Percentiles rank a stretch among this genome's conserved stretches.
These are phyloP conservation scores for Ophion obscuratus DNA, from an alignment of 2,888 invertebrate species.

Conservation along the genomic window DNA sequence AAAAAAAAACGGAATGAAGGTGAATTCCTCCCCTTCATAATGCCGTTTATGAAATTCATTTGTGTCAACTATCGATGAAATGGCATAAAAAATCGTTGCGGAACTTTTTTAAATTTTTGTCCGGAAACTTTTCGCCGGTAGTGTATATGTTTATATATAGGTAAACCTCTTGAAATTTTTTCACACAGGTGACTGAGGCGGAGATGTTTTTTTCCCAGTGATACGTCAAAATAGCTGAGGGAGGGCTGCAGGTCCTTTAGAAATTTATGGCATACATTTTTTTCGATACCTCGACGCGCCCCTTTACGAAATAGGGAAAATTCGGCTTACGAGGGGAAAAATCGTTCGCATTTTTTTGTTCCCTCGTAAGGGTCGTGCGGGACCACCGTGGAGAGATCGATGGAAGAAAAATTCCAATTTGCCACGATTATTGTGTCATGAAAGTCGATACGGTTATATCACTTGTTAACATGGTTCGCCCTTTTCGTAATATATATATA, in stretches of 20 bases:
- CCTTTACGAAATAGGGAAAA: constrained; percentile 1
- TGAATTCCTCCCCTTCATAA: too few species aligned
- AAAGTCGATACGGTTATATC: constrained; percentile 75
- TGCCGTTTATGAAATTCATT: too few species aligned
- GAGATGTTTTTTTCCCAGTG: background rate
- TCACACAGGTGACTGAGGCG: background rate
- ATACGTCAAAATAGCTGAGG: background rate
- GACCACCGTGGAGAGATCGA: constrained; percentile 53
- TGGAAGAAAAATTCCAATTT: constrained; percentile 63
- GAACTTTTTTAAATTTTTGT: too few species aligned
- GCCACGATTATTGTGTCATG: constrained; percentile 65
- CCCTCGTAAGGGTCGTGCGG: background rate
- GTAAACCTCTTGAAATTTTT: too few species aligned
- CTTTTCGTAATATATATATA: constrained; percentile 9
- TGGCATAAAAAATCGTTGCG: too few species aligned
- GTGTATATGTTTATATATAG: too few species aligned
- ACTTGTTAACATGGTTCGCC: constrained; percentile 42
- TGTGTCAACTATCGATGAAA: too few species aligned
- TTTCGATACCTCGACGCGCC: background rate
- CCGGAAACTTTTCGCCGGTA: too few species aligned
- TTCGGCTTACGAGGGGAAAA: background rate
- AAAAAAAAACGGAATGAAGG: too few species aligned
- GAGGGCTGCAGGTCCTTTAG: background rate
- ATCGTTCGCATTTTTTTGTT: background rate
- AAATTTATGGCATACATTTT: constrained; percentile 28